Evolutionary conservation across 2,888 invertebrate species (phyloP).

Genomic region (Bimastos eiseni): DNA sequence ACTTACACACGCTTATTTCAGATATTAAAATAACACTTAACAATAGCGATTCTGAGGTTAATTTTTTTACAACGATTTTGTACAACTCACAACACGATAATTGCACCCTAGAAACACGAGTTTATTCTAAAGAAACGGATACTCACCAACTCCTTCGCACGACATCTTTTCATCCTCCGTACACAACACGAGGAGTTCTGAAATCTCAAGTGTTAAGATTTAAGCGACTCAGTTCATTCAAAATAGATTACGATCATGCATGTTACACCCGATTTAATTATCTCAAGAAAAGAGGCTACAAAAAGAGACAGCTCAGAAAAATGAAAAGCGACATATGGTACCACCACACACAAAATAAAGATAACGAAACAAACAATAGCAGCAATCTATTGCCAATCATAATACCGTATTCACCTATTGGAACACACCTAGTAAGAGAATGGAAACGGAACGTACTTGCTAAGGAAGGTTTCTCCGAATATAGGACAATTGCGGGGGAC

Average conservation of each 20-base stretch:
- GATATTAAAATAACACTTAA: neutral
- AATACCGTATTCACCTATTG: too few species aligned
- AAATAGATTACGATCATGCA: neutral
- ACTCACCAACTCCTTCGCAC: neutral
- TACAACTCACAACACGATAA: neutral
- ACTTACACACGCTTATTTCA: neutral
- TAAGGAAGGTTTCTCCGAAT: too few species aligned
- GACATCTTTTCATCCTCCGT: neutral
- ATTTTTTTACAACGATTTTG: neutral
- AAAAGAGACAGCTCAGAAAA: neutral
- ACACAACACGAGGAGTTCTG: slow-evolving; percentile 3
- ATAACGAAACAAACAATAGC: too few species aligned
- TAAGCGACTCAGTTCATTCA: neutral
- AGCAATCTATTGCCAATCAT: too few species aligned
- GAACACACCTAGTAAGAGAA: too few species aligned
- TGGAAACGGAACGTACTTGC: too few species aligned
- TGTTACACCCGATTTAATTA: neutral
- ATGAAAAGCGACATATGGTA: neutral
- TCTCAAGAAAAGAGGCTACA: neutral
- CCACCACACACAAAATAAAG: neutral
- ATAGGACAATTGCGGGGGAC: too few species aligned
- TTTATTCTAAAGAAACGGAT: neutral
- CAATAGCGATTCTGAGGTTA: neutral
- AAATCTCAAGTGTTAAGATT: neutral
- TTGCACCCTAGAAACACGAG: neutral